These are phyloP conservation scores for Helogale parvula DNA, from an alignment of 2,113 vertebrate genomes.

Conservation along the genomic window DNA sequence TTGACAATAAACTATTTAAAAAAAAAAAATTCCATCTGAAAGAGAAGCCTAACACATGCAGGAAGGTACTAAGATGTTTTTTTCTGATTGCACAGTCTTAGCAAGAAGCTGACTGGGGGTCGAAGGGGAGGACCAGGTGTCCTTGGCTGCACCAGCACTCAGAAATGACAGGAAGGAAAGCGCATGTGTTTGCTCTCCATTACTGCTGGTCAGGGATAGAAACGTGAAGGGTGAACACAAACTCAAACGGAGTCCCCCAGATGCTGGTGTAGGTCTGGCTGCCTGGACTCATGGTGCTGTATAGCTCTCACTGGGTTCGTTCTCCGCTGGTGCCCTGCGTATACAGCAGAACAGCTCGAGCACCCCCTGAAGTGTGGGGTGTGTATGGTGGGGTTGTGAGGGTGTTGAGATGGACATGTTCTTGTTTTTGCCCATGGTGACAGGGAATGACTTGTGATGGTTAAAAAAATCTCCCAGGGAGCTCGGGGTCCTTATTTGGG, in stretches of 20 bases:
- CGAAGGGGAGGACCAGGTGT: background rate
- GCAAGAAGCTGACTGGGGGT: background rate
- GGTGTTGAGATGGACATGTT: background rate
- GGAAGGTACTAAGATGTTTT: background rate
- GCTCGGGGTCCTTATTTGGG: background rate
- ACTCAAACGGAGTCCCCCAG: background rate
- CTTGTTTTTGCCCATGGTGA: background rate
- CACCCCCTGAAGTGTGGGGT: no score
- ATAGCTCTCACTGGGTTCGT: background rate
- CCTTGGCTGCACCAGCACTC: background rate
- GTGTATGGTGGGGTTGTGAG: background rate
- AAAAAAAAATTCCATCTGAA: background rate
- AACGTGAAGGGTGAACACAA: background rate
- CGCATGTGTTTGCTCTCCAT: accelerated
- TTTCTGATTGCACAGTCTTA: background rate
- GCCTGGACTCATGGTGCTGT: background rate
- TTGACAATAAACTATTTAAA: no score
- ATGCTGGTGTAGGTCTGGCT: background rate
- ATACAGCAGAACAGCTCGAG: background rate
- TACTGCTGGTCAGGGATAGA: background rate
- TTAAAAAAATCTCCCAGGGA: background rate
- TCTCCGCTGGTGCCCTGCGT: background rate
- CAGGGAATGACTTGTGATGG: background rate
- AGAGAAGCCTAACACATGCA: background rate
- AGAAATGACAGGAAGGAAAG: background rate